A percentile compares a stretch with the other conserved stretches of the same genome.
phyloP scores from a whole-genome alignment of 2,113 vertebrate genomes.

The Struthio camelus region DNA sequence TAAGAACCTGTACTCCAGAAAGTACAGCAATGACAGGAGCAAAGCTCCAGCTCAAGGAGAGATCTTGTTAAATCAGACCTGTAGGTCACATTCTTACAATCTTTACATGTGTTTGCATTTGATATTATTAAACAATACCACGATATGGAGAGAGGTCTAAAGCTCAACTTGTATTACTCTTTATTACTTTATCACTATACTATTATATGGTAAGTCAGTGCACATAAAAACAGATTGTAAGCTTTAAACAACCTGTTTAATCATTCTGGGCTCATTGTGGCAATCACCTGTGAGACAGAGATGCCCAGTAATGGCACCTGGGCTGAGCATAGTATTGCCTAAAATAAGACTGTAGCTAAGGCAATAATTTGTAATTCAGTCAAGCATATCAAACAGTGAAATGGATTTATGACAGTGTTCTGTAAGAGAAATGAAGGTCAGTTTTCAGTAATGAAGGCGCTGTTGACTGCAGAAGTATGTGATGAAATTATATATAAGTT shows the following conservation, averaged over 20 bases:
- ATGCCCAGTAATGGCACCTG: background rate
- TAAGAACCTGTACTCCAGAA: background rate
- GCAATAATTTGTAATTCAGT: constrained; percentile 67
- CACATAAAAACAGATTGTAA: constrained; percentile 35
- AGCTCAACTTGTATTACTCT: background rate
- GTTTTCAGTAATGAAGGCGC: constrained; percentile 44
- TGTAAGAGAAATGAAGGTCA: constrained; percentile 65
- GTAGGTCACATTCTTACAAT: background rate
- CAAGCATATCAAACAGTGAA: constrained; percentile 62
- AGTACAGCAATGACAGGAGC: background rate
- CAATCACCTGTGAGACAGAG: background rate
- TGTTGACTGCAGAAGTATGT: constrained; percentile 48
- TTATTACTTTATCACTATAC: constrained; percentile 22
- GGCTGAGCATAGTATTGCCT: background rate
- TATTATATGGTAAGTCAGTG: background rate
- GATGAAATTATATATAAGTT: constrained; percentile 59
- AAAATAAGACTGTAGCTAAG: constrained; percentile 47
- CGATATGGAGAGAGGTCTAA: background rate
- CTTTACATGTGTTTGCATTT: background rate
- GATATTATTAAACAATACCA: background rate
- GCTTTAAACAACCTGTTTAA: constrained; percentile 56
- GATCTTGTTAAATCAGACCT: background rate
- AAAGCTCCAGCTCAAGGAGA: background rate
- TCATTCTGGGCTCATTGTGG: constrained; percentile 32
- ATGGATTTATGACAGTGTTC: constrained; percentile 64